Conservation (phyloP, 2,797 vertebrate species). For the Hafferia zeledoni region DNA sequence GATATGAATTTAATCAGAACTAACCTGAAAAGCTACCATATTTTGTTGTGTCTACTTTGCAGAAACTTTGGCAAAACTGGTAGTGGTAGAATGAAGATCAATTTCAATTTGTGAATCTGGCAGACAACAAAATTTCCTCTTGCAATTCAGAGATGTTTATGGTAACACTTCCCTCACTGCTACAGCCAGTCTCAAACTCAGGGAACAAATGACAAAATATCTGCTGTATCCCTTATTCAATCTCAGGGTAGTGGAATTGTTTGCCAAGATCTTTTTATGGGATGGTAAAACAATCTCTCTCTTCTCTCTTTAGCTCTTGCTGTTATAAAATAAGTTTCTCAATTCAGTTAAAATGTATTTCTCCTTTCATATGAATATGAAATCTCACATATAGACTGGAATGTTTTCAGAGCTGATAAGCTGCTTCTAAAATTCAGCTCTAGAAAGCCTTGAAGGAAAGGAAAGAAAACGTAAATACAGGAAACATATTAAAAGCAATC, state of each 20-base stretch:
- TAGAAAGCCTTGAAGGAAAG: not conserved
- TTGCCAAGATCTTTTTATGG: not conserved
- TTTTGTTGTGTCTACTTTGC: slow-evolving; percentile 69
- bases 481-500: not conserved
- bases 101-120: slow-evolving; percentile 69
- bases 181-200: not conserved
- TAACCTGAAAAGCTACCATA: slow-evolving; percentile 63
- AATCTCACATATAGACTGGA: not conserved
- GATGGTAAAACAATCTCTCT: not conserved
- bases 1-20: slow-evolving; percentile 85
- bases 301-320: not conserved
- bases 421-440: not conserved
- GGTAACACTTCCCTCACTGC: not conserved
- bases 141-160: slow-evolving; percentile 37
- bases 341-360: not conserved
- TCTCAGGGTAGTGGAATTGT: not conserved
- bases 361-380: not conserved
- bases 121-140: slow-evolving; percentile 48
- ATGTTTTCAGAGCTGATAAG: not conserved
- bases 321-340: not conserved
- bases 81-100: slow-evolving; percentile 30
- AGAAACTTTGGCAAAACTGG: slow-evolving; percentile 68
- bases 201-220: not conserved
- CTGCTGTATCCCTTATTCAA: not conserved
- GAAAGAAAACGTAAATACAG: not conserved